These are phyloP conservation scores for Euura saliciscinereae DNA, from an alignment of 1,140 invertebrate species.

Conservation along the genomic window DNA sequence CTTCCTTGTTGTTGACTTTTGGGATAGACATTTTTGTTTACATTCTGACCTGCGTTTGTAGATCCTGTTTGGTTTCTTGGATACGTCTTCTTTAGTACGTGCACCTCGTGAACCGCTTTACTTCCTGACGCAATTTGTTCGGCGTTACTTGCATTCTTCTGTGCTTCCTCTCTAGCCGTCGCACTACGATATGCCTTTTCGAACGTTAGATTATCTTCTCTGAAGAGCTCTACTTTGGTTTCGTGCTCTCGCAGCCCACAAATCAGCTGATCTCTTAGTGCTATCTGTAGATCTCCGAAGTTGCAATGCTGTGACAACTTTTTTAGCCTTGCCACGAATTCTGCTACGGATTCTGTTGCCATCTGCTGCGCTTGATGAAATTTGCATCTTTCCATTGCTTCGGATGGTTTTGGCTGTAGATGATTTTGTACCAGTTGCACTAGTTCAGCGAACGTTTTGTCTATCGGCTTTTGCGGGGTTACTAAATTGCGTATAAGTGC, in stretches of 20 bases:
- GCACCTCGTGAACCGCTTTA: conserved; percentile 10
- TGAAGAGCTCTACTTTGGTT: conserved; percentile 18
- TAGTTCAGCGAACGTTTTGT: conserved; percentile 7
- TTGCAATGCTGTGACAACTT: conserved; percentile 21
- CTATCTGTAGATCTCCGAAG: conserved; percentile 11
- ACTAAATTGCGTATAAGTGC: conserved; percentile 18
- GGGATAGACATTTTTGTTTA: no score
- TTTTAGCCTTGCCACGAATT: conserved; percentile 22
- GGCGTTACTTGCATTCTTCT: no score
- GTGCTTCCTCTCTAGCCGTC: no score
- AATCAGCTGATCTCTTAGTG: conserved; percentile 18
- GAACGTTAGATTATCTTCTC: conserved; percentile 13
- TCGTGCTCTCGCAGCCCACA: conserved; percentile 15
- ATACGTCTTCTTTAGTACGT: not conserved
- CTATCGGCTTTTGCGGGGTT: conserved; percentile 21
- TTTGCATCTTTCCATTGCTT: conserved; percentile 21
- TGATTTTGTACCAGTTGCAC: conserved; percentile 21
- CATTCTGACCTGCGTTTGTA: no score
- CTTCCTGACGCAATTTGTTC: conserved; percentile 7
- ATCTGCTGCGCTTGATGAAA: conserved; percentile 21
- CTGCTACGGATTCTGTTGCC: conserved; percentile 15
- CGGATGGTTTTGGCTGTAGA: conserved; percentile 17
- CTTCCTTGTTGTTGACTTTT: no score
- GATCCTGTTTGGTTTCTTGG: no score
- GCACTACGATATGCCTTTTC: no score